Conservation (phyloP, 2,113 vertebrate genomes). For the Pica pica region DNA sequence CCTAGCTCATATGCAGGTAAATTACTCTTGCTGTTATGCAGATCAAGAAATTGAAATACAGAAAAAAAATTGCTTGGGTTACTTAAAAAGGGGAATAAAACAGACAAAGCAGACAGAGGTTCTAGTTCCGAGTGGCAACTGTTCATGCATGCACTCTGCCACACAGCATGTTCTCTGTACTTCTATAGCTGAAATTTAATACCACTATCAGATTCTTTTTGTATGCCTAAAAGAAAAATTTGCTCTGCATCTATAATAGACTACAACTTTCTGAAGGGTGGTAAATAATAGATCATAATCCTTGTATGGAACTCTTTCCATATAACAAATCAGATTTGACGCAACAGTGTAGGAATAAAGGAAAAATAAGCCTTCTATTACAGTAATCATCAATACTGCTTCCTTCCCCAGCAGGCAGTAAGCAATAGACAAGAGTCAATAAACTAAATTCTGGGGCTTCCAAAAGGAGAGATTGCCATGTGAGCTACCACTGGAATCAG, state of each 20-base stretch:
- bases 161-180: not conserved
- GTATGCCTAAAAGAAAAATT: not conserved
- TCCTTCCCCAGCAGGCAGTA: not conserved
- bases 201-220: not conserved
- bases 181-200: not conserved
- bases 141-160: not conserved
- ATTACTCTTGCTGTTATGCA: not conserved
- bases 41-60: not conserved
- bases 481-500: not conserved
- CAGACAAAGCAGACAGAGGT: not conserved
- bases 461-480: not conserved
- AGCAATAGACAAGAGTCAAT: not conserved
- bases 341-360: not conserved
- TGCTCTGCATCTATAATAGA: not conserved
- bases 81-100: not conserved
- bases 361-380: not conserved
- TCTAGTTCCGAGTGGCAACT: not conserved
- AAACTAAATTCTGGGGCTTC: not conserved
- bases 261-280: not conserved
- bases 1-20: not conserved
- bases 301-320: not conserved
- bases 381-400: not conserved
- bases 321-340: not conserved
- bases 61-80: not conserved
- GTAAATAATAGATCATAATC: not conserved